A percentile compares a stretch with the other conserved stretches of the same genome.
phyloP scores from a whole-genome alignment of 2,113 vertebrate species.

The Poeciliopsis prolifica region DNA sequence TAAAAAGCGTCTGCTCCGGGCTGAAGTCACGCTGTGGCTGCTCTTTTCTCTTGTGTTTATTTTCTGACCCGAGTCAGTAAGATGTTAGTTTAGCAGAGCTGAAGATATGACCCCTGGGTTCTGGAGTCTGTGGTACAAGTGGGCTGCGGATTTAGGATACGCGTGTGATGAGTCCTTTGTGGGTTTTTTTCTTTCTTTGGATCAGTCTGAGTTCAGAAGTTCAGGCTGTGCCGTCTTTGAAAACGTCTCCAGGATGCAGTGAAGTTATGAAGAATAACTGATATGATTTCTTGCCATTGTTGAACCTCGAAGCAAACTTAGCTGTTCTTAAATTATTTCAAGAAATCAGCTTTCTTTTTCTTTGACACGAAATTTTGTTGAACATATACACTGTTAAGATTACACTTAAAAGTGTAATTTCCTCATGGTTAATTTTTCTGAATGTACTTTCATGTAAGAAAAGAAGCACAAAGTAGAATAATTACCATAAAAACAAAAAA shows the following conservation, averaged over 20 bases:
- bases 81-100: slow-evolving; percentile 59
- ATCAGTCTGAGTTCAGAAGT: slow-evolving; percentile 53
- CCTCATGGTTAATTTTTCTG: slow-evolving; percentile 21
- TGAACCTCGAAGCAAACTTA: neutral
- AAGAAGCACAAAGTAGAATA: neutral
- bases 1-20: slow-evolving; percentile 34
- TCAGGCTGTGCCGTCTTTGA: slow-evolving; percentile 26
- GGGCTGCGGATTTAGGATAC: slow-evolving; percentile 47
- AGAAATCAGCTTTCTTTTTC: neutral
- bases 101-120: slow-evolving; percentile 59
- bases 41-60: slow-evolving; percentile 50
- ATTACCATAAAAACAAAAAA: slow-evolving; percentile 30
- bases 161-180: slow-evolving; percentile 40
- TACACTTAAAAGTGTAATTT: slow-evolving; percentile 17
- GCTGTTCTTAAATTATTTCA: neutral
- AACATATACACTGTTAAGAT: neutral
- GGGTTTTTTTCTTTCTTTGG: slow-evolving; percentile 34
- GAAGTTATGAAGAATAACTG: neutral
- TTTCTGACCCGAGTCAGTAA: slow-evolving; percentile 59
- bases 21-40: slow-evolving; percentile 30
- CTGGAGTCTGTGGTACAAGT: slow-evolving; percentile 40
- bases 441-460: slow-evolving; percentile 34
- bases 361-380: neutral
- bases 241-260: slow-evolving; percentile 10
- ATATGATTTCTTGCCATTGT: slow-evolving; percentile 14